Evolutionary conservation across 2,113 vertebrate species (phyloP), one percentile per base, ranked within the genome.

Genomic region (Heterocephalus glaber): DNA sequence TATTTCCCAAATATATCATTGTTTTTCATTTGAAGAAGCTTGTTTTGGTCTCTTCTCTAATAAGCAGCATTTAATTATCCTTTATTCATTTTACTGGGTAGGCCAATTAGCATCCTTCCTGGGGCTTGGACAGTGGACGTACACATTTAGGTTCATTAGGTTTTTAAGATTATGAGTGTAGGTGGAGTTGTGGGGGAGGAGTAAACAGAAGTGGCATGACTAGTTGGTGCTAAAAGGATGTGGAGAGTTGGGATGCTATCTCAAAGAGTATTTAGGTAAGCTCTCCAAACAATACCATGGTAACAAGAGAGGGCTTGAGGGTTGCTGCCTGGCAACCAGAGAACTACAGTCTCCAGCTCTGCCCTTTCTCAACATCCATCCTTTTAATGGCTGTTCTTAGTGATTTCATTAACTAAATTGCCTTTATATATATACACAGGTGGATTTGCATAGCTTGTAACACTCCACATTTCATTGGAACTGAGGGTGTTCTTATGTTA

Each of bases 241-340:
- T 94, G 63, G 49, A 94, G 87, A 92, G 80, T 93, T 89, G 38
- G 6, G 93, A 77, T 93, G 41, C n/a, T 95, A 47, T 94, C 56
- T 94, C 90, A 92, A 92, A 94, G 66, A 86, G 56, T 96, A 89
- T 94, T 94, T 92, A 84, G 61, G 89, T 92, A 96, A 95, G 85
- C 65, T 81, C 70, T 96, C 56, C 74, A 92, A 92, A 61, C 58
- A 94, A 94, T 95, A 96, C 94, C 95, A 95, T 0, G 70, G 96
- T 96, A 90, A 97, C 89, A 81, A 95, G 70, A 77, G 52, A 92
- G 56, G 87, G 54, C 74, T 76, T 76, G 68, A 94, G 77, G 68
- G 65, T 90, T 76, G 86, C 95, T 97, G 92, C 96, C 89, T 96
- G 82, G 92, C 86, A 97, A 96, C 77, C 89, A 92, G 47, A 94